Percentiles rank a stretch among this genome's conserved stretches.
Conservation (phyloP, 1,140 invertebrate genomes). For the Anadara kagoshimensis region DNA sequence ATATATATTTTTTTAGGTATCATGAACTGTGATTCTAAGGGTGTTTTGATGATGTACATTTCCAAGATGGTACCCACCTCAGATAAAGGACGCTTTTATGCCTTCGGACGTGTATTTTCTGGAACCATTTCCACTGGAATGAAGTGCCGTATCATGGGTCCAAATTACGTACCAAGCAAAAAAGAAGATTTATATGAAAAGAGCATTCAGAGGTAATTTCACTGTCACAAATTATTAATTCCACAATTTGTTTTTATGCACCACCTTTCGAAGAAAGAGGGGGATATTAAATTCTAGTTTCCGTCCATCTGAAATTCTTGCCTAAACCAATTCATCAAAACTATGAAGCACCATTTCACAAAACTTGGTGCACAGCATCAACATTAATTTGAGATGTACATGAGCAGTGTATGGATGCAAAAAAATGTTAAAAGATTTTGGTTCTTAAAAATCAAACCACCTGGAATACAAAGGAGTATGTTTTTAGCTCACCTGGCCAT, state of each 20-base stretch:
- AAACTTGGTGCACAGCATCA: not conserved
- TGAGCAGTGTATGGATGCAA: too few species aligned
- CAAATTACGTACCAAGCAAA: constrained; percentile 97
- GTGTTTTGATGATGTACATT: constrained; percentile 99
- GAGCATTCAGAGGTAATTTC: constrained; percentile 87
- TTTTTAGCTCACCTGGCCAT: too few species aligned
- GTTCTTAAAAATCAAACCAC: too few species aligned
- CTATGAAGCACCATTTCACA: too few species aligned
- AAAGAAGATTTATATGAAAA: constrained; percentile 99
- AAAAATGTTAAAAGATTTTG: too few species aligned
- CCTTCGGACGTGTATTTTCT: constrained; percentile 99
- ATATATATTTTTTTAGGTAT: constrained; percentile 69
- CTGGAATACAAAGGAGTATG: too few species aligned
- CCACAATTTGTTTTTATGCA: not conserved
- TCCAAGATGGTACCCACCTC: constrained; percentile 99
- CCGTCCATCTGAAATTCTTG: too few species aligned
- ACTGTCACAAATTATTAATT: not conserved
- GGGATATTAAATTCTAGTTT: too few species aligned
- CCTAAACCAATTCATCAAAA: too few species aligned
- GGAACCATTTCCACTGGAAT: constrained; percentile 94
- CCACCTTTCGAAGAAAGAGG: too few species aligned
- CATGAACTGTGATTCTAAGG: constrained; percentile 95
- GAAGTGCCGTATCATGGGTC: constrained; percentile 89
- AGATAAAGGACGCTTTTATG: constrained; percentile 99
- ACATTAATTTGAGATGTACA: too few species aligned